Evolutionary conservation across 2,113 vertebrate species (phyloP).

Genomic region (Ranitomeya imitator): DNA sequence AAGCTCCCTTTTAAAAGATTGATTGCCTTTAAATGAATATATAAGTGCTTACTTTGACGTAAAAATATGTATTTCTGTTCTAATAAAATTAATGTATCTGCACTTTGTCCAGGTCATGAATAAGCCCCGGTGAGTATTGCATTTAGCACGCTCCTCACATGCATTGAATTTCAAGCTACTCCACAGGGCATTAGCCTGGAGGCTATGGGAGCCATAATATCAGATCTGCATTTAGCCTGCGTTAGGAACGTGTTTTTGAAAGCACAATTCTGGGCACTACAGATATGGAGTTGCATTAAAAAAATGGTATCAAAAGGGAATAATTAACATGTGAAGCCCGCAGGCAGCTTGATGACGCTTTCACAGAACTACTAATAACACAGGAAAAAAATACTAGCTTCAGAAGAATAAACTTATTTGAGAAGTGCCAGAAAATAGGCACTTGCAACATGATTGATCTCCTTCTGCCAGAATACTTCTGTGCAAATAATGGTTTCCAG

Average conservation of each 20-base stretch:
- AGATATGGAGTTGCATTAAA: constrained; percentile 13
- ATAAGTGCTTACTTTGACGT: neutral
- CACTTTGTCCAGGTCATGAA: neutral
- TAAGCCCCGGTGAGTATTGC: neutral
- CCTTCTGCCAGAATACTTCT: constrained; percentile 5
- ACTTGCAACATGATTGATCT: constrained; percentile 34
- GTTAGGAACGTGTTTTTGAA: neutral
- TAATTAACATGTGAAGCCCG: constrained; percentile 44
- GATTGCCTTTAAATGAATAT: neutral
- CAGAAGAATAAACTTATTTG: neutral
- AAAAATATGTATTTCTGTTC: neutral
- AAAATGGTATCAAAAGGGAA: neutral
- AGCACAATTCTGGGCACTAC: neutral
- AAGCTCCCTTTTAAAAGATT: neutral
- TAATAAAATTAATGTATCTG: neutral
- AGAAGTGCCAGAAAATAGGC: constrained; percentile 25
- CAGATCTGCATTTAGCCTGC: constrained; percentile 22
- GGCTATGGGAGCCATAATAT: neutral
- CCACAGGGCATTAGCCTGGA: neutral
- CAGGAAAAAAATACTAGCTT: constrained; percentile 4
- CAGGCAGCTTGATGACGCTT: constrained; percentile 7
- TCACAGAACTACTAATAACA: constrained; percentile 22
- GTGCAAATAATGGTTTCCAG: constrained; percentile 37
- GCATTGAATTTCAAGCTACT: neutral
- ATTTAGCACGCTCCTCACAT: neutral